These are phyloP conservation scores for Thyatira batis DNA, from an alignment of 2,888 invertebrate species.

Conservation along the genomic window DNA sequence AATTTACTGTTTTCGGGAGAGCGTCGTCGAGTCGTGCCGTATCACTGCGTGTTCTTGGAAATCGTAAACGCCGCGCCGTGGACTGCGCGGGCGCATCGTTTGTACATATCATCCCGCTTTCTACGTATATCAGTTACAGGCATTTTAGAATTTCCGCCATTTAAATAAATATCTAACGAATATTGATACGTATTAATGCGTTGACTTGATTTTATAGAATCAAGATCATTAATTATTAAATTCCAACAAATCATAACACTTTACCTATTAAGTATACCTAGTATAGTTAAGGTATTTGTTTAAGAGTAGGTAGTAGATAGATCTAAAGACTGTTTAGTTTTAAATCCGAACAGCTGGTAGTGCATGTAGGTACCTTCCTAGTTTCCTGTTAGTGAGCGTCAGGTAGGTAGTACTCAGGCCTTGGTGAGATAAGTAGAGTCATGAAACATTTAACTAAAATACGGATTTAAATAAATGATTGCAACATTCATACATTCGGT, in stretches of 20 bases:
- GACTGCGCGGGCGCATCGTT: conserved; percentile 46
- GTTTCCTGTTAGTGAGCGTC: no score
- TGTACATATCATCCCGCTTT: conserved; percentile 57
- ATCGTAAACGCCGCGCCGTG: conserved; percentile 54
- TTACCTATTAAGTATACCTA: no score
- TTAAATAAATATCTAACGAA: conserved; percentile 7
- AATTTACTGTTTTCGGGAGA: conserved; percentile 63
- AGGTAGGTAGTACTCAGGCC: no score
- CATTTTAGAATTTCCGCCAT: conserved; percentile 32
- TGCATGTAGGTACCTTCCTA: no score
- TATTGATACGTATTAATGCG: no score
- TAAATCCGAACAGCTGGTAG: no score
- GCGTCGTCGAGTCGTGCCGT: conserved; percentile 39
- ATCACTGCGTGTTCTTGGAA: conserved; percentile 60
- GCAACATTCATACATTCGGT: conserved; percentile 30
- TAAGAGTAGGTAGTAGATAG: no score
- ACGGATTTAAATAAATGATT: conserved; percentile 21
- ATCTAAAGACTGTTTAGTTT: no score
- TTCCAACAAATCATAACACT: no score
- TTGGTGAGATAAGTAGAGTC: background rate
- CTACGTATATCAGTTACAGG: conserved; percentile 45
- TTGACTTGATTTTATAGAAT: no score
- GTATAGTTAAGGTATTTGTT: no score
- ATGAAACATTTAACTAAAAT: conserved; percentile 18
- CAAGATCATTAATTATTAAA: no score